phyloP scores from a whole-genome alignment of 2,797 vertebrate genomes.

The Platyrinchus mystaceus region DNA sequence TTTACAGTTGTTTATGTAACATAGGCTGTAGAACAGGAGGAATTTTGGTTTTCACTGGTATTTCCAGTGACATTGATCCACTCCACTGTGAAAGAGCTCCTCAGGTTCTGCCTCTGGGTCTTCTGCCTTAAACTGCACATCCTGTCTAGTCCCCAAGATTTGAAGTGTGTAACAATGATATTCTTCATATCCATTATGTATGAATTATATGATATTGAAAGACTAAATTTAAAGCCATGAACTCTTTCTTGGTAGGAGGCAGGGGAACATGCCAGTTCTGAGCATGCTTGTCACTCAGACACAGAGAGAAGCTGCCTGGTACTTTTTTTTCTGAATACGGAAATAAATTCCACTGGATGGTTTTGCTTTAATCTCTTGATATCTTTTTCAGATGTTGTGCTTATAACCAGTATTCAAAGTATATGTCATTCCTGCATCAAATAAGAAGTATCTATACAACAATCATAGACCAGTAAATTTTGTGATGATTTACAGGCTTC shows the following conservation, averaged over 20 bases:
- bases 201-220: background rate
- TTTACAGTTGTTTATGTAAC: slow-evolving; percentile 61
- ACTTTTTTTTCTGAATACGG: background rate
- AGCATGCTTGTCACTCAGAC: background rate
- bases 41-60: slow-evolving; percentile 35
- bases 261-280: background rate
- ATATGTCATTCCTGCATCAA: background rate
- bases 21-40: slow-evolving; percentile 52
- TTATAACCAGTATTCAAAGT: background rate
- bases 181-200: background rate
- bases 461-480: background rate
- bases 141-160: background rate
- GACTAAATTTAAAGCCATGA: background rate
- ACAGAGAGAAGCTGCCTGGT: background rate
- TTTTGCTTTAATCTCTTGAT: background rate
- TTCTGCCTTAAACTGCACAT: background rate
- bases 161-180: background rate
- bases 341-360: background rate
- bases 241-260: background rate
- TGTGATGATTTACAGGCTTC: background rate
- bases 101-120: background rate
- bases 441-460: background rate
- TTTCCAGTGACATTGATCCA: slow-evolving; percentile 32
- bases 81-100: background rate
- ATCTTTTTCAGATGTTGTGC: background rate